These are phyloP conservation scores for Potamilus streckersoni DNA, from an alignment of 1,140 invertebrate genomes.

Conservation along the genomic window DNA sequence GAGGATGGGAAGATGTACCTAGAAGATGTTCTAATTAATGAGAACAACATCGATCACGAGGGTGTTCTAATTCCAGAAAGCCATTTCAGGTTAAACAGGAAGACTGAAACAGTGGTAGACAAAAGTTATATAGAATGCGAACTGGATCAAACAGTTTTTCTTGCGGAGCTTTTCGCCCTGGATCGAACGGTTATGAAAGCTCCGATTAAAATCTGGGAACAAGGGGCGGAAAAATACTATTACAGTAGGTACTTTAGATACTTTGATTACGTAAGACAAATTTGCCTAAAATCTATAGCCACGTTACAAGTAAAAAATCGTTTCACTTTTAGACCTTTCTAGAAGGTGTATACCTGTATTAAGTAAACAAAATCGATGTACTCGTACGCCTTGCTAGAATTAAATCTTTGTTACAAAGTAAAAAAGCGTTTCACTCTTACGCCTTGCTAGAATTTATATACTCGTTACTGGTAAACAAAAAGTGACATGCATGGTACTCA, in stretches of 20 bases:
- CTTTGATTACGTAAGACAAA: neutral
- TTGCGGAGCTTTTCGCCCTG: conserved; percentile 44
- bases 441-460: too few relatives aligned
- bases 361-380: neutral
- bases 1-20: conserved; percentile 13
- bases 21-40: conserved; percentile 29
- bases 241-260: conserved; percentile 30
- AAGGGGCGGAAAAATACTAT: conserved; percentile 42
- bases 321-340: neutral
- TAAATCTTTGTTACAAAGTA: neutral
- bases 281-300: neutral
- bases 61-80: conserved; percentile 36
- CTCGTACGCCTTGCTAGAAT: neutral
- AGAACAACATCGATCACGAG: conserved; percentile 20
- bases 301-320: conserved; percentile 1
- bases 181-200: conserved; percentile 42
- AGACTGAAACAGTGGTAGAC: conserved; percentile 15
- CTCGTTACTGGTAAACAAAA: too few relatives aligned
- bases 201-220: conserved; percentile 48
- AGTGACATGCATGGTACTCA: too few relatives aligned
- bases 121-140: conserved; percentile 47
- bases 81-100: conserved; percentile 24
- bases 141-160: conserved; percentile 45
- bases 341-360: neutral
- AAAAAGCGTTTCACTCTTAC: neutral